Evolutionary conservation across 2,888 invertebrate genomes (phyloP), one percentile per base, ranked within the genome.

Genomic region (Heliconius erato): DNA sequence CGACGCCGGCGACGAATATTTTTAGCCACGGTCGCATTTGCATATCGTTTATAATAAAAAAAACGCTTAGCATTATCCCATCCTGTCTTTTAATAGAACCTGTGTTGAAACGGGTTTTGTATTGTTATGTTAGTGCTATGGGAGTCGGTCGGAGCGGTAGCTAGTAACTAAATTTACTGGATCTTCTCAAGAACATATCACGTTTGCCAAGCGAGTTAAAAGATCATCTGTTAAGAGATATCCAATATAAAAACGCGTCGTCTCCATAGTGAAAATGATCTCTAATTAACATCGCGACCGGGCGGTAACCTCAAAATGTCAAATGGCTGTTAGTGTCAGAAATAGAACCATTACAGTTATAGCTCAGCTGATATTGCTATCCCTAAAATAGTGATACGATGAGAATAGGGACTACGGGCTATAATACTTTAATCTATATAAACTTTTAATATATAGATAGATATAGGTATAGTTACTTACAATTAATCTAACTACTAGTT

Each of bases 1-100:
- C 85, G 87, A 88, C 83, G 80, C 86, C 85, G 80, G 79, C 76
- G 83, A 84, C 79, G 86, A 86, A 86, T 88, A 88, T 89, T 87
- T 89, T 89, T 88, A 87, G 86, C 86, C 83, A 65, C 79, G 81
- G 84, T 82, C 86, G 85, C 80, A 87, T 89, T 89, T 87, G 86
- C 86, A 88, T 88, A 84, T 85, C 84, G 79, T 81, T 82, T 80
- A 82, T 84, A 86, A 0, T 2, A 23, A 54, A 86, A 87, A 86
- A 86, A 86, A 86, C 84, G 79, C 80, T 74, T 54, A 74, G 83
- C 78, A 83, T 86, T 86, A 84, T 85, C 83, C 83, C 84, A 79
- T 67, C 84, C 67, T 67, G 65, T 77, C 68, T 83, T 84, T 83
- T 82, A 80, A 78, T 84, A 83, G 69, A 80, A 79, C 80, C 80